Conservation (phyloP, 2,113 vertebrate species). For the Dasyprocta punctata region DNA sequence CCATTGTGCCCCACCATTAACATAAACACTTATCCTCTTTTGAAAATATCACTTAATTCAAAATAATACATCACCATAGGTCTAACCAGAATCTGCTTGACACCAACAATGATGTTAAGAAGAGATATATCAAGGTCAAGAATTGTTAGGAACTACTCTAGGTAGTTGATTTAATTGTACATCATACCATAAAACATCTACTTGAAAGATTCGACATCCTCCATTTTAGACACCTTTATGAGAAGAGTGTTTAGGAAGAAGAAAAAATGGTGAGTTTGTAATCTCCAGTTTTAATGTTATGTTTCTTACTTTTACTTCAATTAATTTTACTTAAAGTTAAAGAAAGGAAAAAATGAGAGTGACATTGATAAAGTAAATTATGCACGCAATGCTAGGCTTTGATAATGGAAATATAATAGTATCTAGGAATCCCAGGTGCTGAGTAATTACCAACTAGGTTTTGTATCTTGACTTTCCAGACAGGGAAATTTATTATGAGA, state of each 20-base stretch:
- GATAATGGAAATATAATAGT: background rate
- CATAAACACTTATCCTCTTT: background rate
- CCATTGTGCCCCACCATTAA: background rate
- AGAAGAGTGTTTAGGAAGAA: background rate
- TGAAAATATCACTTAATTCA: constrained; percentile 33
- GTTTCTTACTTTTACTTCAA: constrained; percentile 6
- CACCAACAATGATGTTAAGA: background rate
- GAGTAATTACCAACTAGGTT: constrained; percentile 12
- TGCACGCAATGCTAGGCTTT: background rate
- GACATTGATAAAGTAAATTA: constrained; percentile 22
- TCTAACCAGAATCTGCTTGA: constrained; percentile 40
- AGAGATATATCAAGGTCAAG: background rate
- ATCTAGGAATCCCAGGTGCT: constrained; percentile 1
- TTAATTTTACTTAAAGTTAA: constrained; percentile 17
- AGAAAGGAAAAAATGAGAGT: background rate
- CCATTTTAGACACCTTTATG: background rate
- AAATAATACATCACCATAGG: background rate
- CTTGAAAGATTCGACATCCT: background rate
- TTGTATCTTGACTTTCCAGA: constrained; percentile 38
- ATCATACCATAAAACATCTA: background rate
- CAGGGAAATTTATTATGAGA: background rate
- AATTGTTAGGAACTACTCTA: background rate
- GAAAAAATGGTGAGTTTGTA: background rate
- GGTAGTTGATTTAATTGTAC: background rate
- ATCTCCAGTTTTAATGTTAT: background rate